phyloP scores from a whole-genome alignment of 2,888 invertebrate genomes.

The Sialis lutaria region DNA sequence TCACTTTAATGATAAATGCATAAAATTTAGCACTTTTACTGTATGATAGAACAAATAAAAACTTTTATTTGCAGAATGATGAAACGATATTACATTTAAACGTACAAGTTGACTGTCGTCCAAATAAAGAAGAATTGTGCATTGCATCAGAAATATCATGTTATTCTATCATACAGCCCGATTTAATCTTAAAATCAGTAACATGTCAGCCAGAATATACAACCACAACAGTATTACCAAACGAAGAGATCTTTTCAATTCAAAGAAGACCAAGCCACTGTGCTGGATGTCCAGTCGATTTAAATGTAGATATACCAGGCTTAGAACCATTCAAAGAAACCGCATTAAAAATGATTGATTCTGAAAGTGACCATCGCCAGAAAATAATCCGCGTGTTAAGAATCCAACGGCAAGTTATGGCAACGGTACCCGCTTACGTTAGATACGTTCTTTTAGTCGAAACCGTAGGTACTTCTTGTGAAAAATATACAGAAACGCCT shows the following conservation, averaged over 20 bases:
- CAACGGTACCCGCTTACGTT: constrained; percentile 38
- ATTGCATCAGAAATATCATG: background rate
- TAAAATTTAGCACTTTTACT: background rate
- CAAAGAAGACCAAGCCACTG: constrained; percentile 21
- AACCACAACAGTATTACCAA: background rate
- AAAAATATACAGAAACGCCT: constrained; percentile 15
- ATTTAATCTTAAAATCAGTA: background rate
- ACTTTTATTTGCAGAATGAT: background rate
- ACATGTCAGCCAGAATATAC: background rate
- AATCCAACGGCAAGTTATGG: constrained; percentile 34
- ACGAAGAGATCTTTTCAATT: background rate
- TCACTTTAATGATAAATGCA: background rate
- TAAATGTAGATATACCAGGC: constrained; percentile 32
- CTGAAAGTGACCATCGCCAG: constrained; percentile 22
- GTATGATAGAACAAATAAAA: background rate
- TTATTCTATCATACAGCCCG: background rate
- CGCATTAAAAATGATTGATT: constrained; percentile 25
- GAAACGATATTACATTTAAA: background rate
- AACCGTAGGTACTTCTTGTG: constrained; percentile 31
- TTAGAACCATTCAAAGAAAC: constrained; percentile 28
- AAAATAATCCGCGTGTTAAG: constrained; percentile 27
- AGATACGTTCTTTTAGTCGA: constrained; percentile 35
- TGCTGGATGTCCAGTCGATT: constrained; percentile 32
- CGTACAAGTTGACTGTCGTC: constrained; percentile 1
- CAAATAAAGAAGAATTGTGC: background rate